phyloP scores from a whole-genome alignment of 2,888 invertebrate genomes.

The Schizotus pectinicornis region DNA sequence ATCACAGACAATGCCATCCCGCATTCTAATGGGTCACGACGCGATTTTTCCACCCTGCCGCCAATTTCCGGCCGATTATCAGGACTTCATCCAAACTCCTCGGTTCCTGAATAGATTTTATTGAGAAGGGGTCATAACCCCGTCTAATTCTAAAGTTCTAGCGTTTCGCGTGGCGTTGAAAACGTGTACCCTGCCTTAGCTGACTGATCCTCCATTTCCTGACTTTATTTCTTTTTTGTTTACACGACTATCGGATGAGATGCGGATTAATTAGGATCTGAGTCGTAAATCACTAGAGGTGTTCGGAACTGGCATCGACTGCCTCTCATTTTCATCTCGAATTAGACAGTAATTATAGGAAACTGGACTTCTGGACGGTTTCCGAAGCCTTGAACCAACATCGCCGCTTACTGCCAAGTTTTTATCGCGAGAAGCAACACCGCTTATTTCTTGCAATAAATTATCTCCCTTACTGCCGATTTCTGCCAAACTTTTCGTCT shows the following conservation, averaged over 20 bases:
- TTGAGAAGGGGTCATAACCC: neutral
- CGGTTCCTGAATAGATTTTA: neutral
- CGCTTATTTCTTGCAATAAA: too few relatives aligned
- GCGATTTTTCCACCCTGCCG: neutral
- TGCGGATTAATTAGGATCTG: slow-evolving; percentile 1
- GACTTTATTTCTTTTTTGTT: neutral
- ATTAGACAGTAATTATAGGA: slow-evolving; percentile 6
- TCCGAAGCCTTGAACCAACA: neutral
- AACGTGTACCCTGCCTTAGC: too few relatives aligned
- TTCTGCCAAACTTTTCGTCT: too few relatives aligned
- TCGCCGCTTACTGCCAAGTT: too few relatives aligned
- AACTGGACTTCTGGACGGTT: slow-evolving; percentile 7
- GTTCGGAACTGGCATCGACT: slow-evolving; percentile 4
- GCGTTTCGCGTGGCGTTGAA: too few relatives aligned
- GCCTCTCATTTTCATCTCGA: neutral
- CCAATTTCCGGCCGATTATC: neutral
- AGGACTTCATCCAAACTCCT: neutral
- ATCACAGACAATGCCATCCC: slow-evolving; percentile 2
- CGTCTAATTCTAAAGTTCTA: too few relatives aligned
- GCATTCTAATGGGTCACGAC: slow-evolving; percentile 3
- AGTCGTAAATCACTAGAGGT: slow-evolving; percentile 5
- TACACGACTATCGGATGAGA: neutral
- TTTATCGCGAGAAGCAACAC: too few relatives aligned
- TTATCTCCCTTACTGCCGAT: too few relatives aligned
- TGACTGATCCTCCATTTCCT: too few relatives aligned